Evolutionary conservation across 2,888 invertebrate genomes (phyloP), one percentile per base, ranked within the genome.

Genomic region (Graphium colonna): DNA sequence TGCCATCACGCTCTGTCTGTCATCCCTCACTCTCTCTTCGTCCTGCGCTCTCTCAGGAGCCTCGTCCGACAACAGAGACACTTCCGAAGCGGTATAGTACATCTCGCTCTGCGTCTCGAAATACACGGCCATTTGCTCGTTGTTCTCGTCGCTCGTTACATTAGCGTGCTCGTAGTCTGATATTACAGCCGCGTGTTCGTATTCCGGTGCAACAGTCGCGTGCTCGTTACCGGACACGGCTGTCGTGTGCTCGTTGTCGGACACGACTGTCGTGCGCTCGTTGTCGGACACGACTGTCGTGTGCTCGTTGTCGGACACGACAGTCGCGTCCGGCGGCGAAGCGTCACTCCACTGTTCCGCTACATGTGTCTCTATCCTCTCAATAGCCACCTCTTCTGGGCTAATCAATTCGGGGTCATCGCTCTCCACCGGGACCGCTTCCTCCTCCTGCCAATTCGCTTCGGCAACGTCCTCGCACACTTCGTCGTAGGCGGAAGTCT

Each of bases 11-110:
- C 77, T 71, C 55, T 75, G 76, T 33, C 69, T 63, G n/a, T 68
- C 69, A n/a, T 69, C 69, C n/a, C 68, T 68, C 3, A 77, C 78
- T 10, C 67, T 63, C 15, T 67, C 69, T 12, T 63, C 67, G 46
- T 49, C 51, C 12, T 51, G 36, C 0, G 18, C 38, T 45, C 61
- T 66, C 1, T 77, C 79, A 12, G 74, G 69, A 16, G 67, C 42
- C 42, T 84, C 86, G 38, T 86, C 87, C 0, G 87, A 85, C 1
- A 79, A 58, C 3, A 86, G 62, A 31, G 61, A 62, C 12, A 81
- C 79, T 56, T 88, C 88, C 0, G 85, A 87, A 0, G 87, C 88
- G 1, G 87, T 84, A 64, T 82, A 86, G 63, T 87, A 87, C 76
- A 80, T 71, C 55, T 88, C 87, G 61, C 85, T 82, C 7, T 59